Conservation (phyloP, 2,113 vertebrate species). For the Erythrocebus patas region DNA sequence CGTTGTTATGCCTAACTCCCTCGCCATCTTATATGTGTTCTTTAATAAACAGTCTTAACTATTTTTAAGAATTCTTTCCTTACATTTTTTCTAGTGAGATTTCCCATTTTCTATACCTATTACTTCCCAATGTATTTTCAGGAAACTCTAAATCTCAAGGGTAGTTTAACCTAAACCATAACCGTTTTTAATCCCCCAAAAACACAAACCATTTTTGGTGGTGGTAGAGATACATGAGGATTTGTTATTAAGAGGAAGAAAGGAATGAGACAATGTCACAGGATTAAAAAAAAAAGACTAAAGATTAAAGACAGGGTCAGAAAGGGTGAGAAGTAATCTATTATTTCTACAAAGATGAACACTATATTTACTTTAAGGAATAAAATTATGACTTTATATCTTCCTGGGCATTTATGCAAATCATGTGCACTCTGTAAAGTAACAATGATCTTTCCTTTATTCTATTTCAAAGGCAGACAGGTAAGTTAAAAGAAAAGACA, state of each 20-base stretch:
- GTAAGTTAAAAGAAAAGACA: neutral
- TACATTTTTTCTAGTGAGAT: neutral
- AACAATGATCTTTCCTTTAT: neutral
- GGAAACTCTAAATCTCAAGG: slow-evolving; percentile 6
- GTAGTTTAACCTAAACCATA: neutral
- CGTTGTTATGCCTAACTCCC: neutral
- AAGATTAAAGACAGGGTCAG: neutral
- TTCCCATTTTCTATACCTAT: neutral
- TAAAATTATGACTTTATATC: neutral
- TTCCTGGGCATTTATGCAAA: neutral
- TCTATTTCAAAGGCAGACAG: neutral
- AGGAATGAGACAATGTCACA: neutral
- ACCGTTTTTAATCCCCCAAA: neutral
- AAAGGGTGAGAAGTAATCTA: neutral
- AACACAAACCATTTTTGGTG: neutral
- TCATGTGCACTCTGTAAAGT: neutral
- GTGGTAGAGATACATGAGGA: neutral
- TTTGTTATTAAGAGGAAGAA: neutral
- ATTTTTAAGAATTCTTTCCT: neutral
- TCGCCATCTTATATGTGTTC: neutral
- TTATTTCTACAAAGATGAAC: neutral
- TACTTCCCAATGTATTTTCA: slow-evolving; percentile 24
- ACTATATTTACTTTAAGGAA: neutral
- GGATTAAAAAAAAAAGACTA: neutral
- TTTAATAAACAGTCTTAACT: neutral